These are phyloP conservation scores for Vidua macroura DNA, from an alignment of 2,113 vertebrate species.

Conservation along the genomic window DNA sequence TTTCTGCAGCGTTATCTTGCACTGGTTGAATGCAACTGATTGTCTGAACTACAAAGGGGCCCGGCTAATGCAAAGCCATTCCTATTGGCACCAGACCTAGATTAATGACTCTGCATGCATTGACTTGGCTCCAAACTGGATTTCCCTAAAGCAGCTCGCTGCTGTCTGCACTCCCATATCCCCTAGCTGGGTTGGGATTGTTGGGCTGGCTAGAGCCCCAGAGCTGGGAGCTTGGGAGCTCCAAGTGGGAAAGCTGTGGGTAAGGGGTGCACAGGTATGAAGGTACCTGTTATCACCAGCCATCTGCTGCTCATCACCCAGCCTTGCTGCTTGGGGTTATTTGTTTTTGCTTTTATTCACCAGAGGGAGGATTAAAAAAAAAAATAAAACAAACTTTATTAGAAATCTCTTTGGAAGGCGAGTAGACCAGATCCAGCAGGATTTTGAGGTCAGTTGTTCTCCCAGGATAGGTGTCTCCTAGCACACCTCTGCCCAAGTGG, in stretches of 20 bases:
- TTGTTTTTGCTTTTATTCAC: constrained; percentile 31
- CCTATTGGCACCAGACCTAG: constrained; percentile 58
- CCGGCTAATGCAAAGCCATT: constrained; percentile 63
- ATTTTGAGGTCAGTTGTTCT: fast-evolving
- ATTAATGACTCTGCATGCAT: constrained; percentile 62
- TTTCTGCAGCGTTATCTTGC: constrained; percentile 54
- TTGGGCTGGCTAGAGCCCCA: fast-evolving
- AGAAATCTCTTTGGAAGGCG: neutral
- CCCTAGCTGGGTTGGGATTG: neutral
- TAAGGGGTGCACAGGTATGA: neutral
- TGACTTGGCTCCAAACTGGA: constrained; percentile 56
- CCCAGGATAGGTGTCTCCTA: neutral
- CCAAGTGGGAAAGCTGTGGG: neutral
- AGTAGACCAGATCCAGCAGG: fast-evolving
- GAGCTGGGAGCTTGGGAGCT: neutral
- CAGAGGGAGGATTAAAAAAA: neutral
- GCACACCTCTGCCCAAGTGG: fast-evolving
- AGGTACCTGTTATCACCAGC: neutral
- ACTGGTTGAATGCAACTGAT: constrained; percentile 55
- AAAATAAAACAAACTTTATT: neutral
- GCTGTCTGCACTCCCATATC: neutral
- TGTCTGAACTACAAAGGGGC: constrained; percentile 65
- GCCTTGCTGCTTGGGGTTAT: neutral
- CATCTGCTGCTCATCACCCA: constrained; percentile 24
- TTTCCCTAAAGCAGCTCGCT: constrained; percentile 48